phyloP scores from a whole-genome alignment of 2,888 invertebrate genomes.

The Sinhomidia bicolor region DNA sequence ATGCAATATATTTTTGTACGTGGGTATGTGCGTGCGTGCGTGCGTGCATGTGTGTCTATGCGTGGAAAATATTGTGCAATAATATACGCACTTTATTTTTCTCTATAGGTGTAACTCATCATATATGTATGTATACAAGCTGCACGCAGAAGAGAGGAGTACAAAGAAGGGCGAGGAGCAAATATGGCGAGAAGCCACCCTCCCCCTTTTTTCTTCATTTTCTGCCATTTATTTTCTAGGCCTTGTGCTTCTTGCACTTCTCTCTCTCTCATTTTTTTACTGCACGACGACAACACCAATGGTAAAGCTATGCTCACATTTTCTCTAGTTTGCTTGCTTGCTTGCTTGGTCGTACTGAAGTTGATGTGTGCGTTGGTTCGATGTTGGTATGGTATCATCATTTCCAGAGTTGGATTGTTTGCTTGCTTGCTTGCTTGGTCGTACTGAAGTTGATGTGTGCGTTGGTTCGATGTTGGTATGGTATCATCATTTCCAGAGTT shows the following conservation, averaged over 20 bases:
- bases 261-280: conserved; percentile 19
- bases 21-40: conserved; percentile 12
- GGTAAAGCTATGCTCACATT: conserved; percentile 5
- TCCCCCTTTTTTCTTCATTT: conserved; percentile 32
- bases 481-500: too few species aligned
- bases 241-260: conserved; percentile 57
- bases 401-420: background rate
- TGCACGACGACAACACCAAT: conserved; percentile 17
- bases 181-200: conserved; percentile 65
- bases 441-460: background rate
- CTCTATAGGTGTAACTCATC: background rate
- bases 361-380: background rate
- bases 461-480: background rate
- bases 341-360: background rate
- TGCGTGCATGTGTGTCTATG: background rate
- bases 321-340: background rate
- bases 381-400: background rate
- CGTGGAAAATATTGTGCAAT: conserved; percentile 35
- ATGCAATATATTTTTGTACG: conserved; percentile 26
- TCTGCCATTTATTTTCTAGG: conserved; percentile 71
- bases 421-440: too few species aligned
- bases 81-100: background rate
- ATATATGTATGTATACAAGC: background rate
- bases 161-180: conserved; percentile 43
- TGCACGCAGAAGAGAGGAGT: background rate